phyloP scores from a whole-genome alignment of 2,888 invertebrate genomes.

The Brachyptera risi region DNA sequence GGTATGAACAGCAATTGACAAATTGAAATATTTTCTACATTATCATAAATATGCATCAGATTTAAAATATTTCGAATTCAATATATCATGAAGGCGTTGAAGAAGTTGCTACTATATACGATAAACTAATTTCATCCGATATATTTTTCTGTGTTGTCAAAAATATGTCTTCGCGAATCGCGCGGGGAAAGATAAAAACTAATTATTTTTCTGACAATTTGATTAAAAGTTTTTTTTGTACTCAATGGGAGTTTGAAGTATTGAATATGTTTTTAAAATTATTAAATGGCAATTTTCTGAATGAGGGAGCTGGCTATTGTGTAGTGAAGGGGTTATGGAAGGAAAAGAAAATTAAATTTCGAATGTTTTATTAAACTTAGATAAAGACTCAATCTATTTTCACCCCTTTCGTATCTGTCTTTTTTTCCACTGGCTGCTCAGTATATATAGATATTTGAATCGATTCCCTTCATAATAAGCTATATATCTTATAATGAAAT shows the following conservation, averaged over 20 bases:
- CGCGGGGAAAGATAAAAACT: slow-evolving; percentile 8
- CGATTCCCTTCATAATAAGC: no score
- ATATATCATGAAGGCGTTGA: no score
- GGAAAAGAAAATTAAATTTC: slow-evolving; percentile 8
- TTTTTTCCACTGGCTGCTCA: no score
- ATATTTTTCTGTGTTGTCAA: no score
- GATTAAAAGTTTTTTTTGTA: slow-evolving; percentile 2
- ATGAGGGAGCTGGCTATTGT: not conserved
- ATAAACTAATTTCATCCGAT: no score
- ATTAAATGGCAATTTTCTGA: not conserved
- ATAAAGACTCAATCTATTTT: not conserved
- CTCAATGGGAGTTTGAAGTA: not conserved
- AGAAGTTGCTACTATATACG: no score
- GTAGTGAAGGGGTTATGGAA: not conserved
- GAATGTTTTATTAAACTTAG: slow-evolving; percentile 6
- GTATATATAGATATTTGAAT: no score
- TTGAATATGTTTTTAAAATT: not conserved
- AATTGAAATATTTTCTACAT: no score
- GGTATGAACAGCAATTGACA: no score
- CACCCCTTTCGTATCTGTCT: not conserved
- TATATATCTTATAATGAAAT: slow-evolving; percentile 10
- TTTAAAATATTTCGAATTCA: no score
- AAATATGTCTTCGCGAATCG: no score
- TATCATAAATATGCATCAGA: no score
- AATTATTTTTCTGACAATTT: slow-evolving; percentile 13